phyloP scores from a whole-genome alignment of 1,140 invertebrate species.

The Neodiprion fabricii region DNA sequence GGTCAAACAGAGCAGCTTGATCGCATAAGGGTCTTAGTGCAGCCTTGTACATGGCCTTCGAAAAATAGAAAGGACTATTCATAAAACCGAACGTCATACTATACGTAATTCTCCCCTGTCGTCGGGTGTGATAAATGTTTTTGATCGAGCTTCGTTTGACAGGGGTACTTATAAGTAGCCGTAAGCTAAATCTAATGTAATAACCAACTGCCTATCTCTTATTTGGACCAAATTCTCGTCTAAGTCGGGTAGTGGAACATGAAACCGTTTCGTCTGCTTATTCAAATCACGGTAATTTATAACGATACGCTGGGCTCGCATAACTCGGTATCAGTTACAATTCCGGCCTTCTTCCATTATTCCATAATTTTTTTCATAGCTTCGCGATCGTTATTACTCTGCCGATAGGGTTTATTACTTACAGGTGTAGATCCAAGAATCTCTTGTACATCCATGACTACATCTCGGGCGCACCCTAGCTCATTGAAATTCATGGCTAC shows the following conservation, averaged over 20 bases:
- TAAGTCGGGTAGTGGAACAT: constrained; percentile 24
- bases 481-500: constrained; percentile 23
- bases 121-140: constrained; percentile 30
- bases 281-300: constrained; percentile 24
- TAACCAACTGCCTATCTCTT: constrained; percentile 14
- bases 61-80: constrained; percentile 31
- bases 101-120: constrained; percentile 24
- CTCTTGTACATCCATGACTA: constrained; percentile 20
- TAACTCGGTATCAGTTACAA: constrained; percentile 8
- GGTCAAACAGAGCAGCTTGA: constrained; percentile 20
- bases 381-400: constrained; percentile 23
- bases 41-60: constrained; percentile 20
- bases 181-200: constrained; percentile 27
- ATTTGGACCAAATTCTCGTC: constrained; percentile 24
- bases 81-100: constrained; percentile 23
- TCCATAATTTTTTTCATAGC: constrained; percentile 22
- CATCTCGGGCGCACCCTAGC: constrained; percentile 17
- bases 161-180: constrained; percentile 30
- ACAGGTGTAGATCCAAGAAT: constrained; percentile 19
- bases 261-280: constrained; percentile 19
- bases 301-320: constrained; percentile 17
- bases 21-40: constrained; percentile 21
- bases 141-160: constrained; percentile 14
- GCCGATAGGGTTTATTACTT: constrained; percentile 21
- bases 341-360: constrained; percentile 20